Base-by-base conservation (phyloP, 2,888 invertebrate species). In the Leptura quadrifasciata region DNA sequence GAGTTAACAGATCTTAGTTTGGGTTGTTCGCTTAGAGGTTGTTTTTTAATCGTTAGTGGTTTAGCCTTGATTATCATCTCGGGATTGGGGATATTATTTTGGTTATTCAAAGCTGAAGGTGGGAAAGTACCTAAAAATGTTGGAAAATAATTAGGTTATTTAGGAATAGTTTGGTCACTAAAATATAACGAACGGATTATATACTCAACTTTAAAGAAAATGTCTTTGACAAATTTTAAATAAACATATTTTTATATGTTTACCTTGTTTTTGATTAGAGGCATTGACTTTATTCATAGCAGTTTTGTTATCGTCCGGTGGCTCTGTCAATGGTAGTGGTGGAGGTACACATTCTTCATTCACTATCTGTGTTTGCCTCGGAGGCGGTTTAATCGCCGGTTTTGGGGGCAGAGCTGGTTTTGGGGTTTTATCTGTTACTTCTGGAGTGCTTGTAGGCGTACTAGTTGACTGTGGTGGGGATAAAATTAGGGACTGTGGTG, bases 401-500 rank as follows among this genome's bases (percentile, higher is more conserved):
- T 97, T 97, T 10, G 95, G 95, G 77, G 95, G 96, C 87, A 96
- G 88, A 1, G 96, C 95, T 0, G 96, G 96, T 87, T 95, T 94
- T 63, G 92, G 91, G 54, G 90, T 91, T 86, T 92, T 92, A 83
- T 92, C 92, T 9, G 54, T 69, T n/a, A 75, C 61, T 39, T 78
- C 79, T 8, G 74, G 72, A 27, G 77, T 77, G 57, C 91, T 92
- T 52, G 91, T 82, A 2, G 93, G 92, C 1, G 93, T 93, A 84
- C 93, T 93, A 80, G 91, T 91, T 78, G 92, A 91, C 85, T 92
- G 93, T 31, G 93, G 93, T 1, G 93, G 92, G 15, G 93, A 93
- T 85, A 92, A 85, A 9, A 80, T 39, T 10, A 81, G 47, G 5
- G 82, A 80, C 24, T 79, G 79, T 12, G 86, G 86, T 18, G 87